Conservation (phyloP, 2,113 vertebrate genomes). For the Sylvicapra grimmia region DNA sequence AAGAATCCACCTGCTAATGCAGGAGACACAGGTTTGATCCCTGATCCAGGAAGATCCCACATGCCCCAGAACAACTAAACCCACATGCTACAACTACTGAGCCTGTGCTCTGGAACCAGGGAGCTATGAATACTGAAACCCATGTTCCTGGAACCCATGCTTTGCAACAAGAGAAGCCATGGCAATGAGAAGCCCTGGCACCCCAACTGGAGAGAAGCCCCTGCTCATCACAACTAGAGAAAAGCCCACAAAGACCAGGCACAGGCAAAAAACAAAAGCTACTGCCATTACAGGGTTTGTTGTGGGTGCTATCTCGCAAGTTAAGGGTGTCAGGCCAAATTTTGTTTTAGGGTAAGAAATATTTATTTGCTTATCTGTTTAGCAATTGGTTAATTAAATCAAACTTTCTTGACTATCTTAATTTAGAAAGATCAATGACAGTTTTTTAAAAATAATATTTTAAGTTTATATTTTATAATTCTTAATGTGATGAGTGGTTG, state of each 20-base stretch:
- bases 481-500: background rate
- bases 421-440: background rate
- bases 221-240: background rate
- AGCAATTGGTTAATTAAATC: background rate
- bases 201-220: background rate
- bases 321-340: background rate
- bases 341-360: background rate
- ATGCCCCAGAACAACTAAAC: background rate
- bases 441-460: background rate
- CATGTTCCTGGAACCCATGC: background rate
- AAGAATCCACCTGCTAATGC: background rate
- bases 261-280: background rate
- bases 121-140: background rate
- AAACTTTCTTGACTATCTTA: background rate
- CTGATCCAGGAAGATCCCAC: background rate
- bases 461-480: background rate
- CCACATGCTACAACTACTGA: fast-evolving
- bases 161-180: background rate
- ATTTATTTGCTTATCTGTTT: background rate
- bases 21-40: background rate
- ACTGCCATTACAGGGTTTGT: background rate
- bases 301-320: background rate
- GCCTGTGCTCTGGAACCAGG: background rate
- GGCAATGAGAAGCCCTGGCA: background rate
- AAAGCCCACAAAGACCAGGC: background rate